These are phyloP conservation scores for Haemorhous mexicanus DNA, from an alignment of 2,113 vertebrate genomes.

Conservation along the genomic window DNA sequence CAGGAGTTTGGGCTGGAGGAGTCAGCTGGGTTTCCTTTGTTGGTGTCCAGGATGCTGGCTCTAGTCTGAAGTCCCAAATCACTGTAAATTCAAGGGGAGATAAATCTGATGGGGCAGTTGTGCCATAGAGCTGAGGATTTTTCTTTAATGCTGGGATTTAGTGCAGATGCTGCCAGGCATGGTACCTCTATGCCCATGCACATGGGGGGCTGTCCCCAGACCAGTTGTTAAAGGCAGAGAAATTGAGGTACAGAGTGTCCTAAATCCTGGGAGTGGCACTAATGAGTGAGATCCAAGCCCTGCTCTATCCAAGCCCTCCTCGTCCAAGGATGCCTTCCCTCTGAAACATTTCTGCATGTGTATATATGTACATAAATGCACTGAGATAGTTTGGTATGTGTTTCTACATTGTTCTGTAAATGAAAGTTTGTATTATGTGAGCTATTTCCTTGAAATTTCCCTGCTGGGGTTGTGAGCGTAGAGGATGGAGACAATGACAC, in stretches of 20 bases:
- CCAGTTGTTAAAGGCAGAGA: not conserved
- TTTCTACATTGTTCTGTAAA: not conserved
- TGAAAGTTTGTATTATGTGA: not conserved
- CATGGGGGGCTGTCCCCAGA: accelerated
- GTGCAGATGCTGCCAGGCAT: not conserved
- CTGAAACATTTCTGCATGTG: not conserved
- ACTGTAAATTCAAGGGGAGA: not conserved
- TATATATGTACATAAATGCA: not conserved
- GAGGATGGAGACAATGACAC: not conserved
- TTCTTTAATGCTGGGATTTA: not conserved
- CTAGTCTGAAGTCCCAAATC: not conserved
- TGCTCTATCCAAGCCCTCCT: not conserved
- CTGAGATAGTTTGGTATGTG: not conserved
- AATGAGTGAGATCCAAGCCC: not conserved
- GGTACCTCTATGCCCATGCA: not conserved
- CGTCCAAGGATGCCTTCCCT: not conserved
- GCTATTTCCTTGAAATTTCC: not conserved
- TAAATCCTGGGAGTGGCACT: not conserved
- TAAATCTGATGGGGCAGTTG: not conserved
- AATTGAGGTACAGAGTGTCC: not conserved
- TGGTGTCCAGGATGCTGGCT: not conserved
- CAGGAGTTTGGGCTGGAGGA: not conserved
- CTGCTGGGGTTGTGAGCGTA: not conserved
- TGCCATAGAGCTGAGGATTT: not conserved
- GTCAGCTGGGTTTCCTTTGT: not conserved